phyloP scores from a whole-genome alignment of 1,140 invertebrate species.

The Pseudomyrmex pallidus region DNA sequence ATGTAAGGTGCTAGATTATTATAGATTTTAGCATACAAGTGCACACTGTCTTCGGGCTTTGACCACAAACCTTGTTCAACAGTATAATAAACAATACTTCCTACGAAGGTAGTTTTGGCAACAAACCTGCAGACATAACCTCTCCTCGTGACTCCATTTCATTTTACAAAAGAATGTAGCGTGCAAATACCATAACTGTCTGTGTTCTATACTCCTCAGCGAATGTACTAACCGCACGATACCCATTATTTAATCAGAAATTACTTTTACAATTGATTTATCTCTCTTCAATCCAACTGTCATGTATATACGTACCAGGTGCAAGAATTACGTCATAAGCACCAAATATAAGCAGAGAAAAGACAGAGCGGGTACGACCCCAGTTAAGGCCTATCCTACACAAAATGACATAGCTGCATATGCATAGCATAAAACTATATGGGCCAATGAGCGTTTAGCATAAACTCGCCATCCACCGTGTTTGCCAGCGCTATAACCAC shows the following conservation, averaged over 20 bases:
- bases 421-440: too few relatives aligned
- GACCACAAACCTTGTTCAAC: constrained; percentile 80
- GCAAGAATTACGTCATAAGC: too few relatives aligned
- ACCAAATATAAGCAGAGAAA: too few relatives aligned
- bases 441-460: too few relatives aligned
- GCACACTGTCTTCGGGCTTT: constrained; percentile 75
- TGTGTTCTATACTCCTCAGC: constrained; percentile 26
- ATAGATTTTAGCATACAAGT: constrained; percentile 78
- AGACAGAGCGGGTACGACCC: too few relatives aligned
- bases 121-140: constrained; percentile 75
- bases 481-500: too few relatives aligned
- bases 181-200: constrained; percentile 46
- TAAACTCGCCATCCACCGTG: too few relatives aligned
- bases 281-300: not conserved
- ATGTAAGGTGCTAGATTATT: constrained; percentile 75
- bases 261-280: constrained; percentile 2
- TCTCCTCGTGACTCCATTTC: not conserved
- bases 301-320: not conserved
- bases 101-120: constrained; percentile 76
- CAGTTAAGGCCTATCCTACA: too few relatives aligned
- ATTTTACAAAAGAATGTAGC: not conserved
- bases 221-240: constrained; percentile 63
- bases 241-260: constrained; percentile 52
- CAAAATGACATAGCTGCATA: too few relatives aligned
- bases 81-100: constrained; percentile 78